phyloP scores from a whole-genome alignment of 1,140 invertebrate genomes.

The Anthonomus grandis region DNA sequence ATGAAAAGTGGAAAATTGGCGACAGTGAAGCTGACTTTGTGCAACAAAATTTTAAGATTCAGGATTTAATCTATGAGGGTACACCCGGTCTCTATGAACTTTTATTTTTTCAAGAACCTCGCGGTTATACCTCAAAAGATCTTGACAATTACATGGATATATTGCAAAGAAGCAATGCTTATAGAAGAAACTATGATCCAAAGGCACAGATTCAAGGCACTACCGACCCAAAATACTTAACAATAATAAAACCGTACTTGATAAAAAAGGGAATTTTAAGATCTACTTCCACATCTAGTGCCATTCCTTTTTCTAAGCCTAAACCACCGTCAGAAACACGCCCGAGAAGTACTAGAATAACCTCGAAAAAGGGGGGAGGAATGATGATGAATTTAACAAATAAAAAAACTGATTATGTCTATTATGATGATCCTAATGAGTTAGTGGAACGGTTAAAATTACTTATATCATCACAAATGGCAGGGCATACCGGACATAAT shows the following conservation, averaged over 20 bases:
- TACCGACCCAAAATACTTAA: slow-evolving; percentile 20
- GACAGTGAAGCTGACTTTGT: slow-evolving; percentile 13
- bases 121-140: slow-evolving; percentile 25
- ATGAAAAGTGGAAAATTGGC: slow-evolving; percentile 19
- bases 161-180: slow-evolving; percentile 30
- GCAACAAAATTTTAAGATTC: slow-evolving; percentile 21
- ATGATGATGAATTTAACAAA: slow-evolving; percentile 3
- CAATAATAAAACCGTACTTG: slow-evolving; percentile 27
- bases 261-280: slow-evolving; percentile 1
- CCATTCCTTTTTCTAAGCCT: too few species aligned
- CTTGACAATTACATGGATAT: slow-evolving; percentile 34
- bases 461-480: slow-evolving; percentile 40
- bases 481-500: slow-evolving; percentile 41
- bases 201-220: slow-evolving; percentile 26
- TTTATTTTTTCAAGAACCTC: slow-evolving; percentile 31
- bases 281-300: too few species aligned
- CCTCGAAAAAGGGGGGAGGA: neutral
- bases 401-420: slow-evolving; percentile 37
- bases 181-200: slow-evolving; percentile 28
- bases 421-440: slow-evolving; percentile 49
- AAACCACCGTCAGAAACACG: neutral
- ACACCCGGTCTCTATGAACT: slow-evolving; percentile 33
- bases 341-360: neutral
- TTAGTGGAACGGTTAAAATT: slow-evolving; percentile 42
- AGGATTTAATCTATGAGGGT: slow-evolving; percentile 13